A percentile compares a stretch with the other conserved stretches of the same genome.
Conservation (phyloP, 2,797 vertebrate species). For the Acropternis orthonyx region DNA sequence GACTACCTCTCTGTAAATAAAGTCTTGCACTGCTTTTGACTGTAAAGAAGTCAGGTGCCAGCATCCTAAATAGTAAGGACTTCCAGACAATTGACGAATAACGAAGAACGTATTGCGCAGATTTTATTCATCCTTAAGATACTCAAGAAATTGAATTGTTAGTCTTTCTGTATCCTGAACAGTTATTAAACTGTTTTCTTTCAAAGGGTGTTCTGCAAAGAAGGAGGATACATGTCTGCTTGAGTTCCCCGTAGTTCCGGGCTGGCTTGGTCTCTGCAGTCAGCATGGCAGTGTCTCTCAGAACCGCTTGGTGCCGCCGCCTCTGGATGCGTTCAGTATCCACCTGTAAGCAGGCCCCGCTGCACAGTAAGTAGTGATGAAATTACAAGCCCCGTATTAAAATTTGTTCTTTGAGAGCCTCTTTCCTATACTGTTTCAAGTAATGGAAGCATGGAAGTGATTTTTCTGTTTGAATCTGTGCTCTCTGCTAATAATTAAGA, state of each 20-base stretch:
- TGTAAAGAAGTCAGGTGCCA: background rate
- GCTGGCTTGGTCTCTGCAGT: background rate
- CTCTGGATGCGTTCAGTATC: background rate
- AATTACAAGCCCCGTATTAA: background rate
- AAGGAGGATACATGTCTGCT: background rate
- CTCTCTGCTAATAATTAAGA: background rate
- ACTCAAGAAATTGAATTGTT: background rate
- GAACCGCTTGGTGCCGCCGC: background rate
- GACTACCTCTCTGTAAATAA: background rate
- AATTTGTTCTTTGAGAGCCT: background rate
- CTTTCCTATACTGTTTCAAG: background rate
- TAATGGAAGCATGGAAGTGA: background rate
- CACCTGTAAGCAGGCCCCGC: background rate
- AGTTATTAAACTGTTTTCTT: background rate
- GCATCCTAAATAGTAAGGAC: background rate
- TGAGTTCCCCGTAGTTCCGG: background rate
- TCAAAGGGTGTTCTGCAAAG: background rate
- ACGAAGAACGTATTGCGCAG: background rate
- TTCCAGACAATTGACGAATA: background rate
- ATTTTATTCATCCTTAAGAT: background rate
- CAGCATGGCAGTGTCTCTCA: slow-evolving; percentile 31
- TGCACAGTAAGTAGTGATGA: slow-evolving; percentile 60
- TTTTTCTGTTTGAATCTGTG: background rate
- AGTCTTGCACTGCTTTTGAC: background rate
- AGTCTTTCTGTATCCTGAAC: background rate